Conservation (phyloP, 2,888 invertebrate species). For the Callimorpha dominula region DNA sequence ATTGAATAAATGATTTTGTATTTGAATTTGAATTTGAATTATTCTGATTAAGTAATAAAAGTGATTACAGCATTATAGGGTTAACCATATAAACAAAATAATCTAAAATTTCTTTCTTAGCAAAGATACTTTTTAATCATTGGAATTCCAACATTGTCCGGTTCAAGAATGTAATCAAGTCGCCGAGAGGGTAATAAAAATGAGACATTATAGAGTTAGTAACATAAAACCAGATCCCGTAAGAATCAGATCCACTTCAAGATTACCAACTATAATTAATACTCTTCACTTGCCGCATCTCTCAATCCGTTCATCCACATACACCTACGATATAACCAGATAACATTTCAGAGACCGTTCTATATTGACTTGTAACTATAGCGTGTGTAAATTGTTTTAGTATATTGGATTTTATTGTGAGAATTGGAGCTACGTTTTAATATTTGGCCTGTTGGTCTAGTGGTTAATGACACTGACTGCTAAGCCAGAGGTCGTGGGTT, state of each 20-base stretch:
- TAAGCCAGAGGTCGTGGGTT: no score
- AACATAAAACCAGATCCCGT: slow-evolving; percentile 43
- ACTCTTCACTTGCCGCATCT: slow-evolving; percentile 46
- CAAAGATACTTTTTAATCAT: slow-evolving; percentile 30
- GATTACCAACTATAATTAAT: slow-evolving; percentile 51
- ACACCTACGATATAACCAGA: slow-evolving; percentile 30
- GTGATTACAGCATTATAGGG: slow-evolving; percentile 7
- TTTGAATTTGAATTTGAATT: no score
- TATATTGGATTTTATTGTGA: background rate
- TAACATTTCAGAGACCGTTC: slow-evolving; percentile 24
- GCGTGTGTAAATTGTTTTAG: slow-evolving; percentile 2
- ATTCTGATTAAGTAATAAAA: slow-evolving; percentile 17
- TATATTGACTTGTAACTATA: slow-evolving; percentile 26
- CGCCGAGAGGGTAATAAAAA: slow-evolving; percentile 43
- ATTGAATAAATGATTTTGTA: no score
- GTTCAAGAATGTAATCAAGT: slow-evolving; percentile 44
- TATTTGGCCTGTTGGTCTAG: no score
- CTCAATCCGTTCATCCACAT: slow-evolving; percentile 41
- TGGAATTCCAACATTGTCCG: slow-evolving; percentile 43
- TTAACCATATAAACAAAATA: slow-evolving; percentile 2
- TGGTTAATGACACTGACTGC: no score
- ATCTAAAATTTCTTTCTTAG: slow-evolving; percentile 21
- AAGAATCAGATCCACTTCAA: slow-evolving; percentile 42
- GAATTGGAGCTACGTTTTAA: background rate
- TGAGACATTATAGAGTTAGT: slow-evolving; percentile 39